These are phyloP conservation scores for Celastrina argiolus DNA, from an alignment of 2,888 invertebrate species.

Conservation along the genomic window DNA sequence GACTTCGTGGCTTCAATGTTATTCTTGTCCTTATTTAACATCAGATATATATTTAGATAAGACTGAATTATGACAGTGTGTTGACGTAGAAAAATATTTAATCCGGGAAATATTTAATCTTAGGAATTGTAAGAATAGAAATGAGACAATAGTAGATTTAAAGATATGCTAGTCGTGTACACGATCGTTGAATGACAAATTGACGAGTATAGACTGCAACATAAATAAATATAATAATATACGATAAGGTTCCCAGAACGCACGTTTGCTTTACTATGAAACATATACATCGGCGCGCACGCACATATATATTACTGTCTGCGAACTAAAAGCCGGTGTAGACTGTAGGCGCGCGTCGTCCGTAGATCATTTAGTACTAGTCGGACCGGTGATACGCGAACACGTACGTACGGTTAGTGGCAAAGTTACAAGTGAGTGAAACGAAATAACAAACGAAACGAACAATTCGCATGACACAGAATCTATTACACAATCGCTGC, in stretches of 20 bases:
- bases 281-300: neutral
- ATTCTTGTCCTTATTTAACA: too few relatives aligned
- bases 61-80: neutral
- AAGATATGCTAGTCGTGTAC: conserved; percentile 5
- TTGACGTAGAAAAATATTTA: neutral
- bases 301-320: neutral
- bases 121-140: neutral
- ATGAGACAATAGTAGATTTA: neutral
- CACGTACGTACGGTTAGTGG: conserved; percentile 11
- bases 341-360: neutral
- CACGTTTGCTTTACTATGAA: neutral
- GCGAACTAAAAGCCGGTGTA: neutral
- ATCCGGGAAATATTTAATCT: neutral
- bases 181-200: neutral
- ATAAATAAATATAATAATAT: neutral
- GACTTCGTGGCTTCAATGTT: too few relatives aligned
- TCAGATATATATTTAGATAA: neutral
- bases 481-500: neutral
- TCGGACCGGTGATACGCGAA: neutral
- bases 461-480: neutral
- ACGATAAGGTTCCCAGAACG: neutral
- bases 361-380: neutral
- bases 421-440: conserved; percentile 5
- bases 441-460: conserved; percentile 6
- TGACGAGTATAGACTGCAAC: neutral